Base-by-base conservation (phyloP, 2,888 invertebrate genomes). In the Parascotia fuliginaria region DNA sequence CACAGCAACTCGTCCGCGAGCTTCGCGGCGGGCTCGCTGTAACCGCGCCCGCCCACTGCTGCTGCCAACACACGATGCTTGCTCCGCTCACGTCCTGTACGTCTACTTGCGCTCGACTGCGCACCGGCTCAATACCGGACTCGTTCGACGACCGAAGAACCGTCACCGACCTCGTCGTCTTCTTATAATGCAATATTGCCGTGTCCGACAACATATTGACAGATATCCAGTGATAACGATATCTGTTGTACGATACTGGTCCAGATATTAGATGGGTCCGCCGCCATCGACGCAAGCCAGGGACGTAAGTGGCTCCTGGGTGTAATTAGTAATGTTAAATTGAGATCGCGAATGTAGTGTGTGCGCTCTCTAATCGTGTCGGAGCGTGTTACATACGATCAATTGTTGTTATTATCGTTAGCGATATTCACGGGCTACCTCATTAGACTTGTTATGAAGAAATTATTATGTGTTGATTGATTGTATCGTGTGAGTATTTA, bases 1-100 rank as follows among this genome's bases (percentile, higher is more conserved):
- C 97, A 97, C 93, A 97, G 97, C 94, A 97, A 97, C 94, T 98
- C 97, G 91, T 97, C 97, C 76, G 96, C 97, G 79, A 96, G 96
- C 92, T 97, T 97, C 92, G 97, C 97, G 76, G 96, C 96, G 81
- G 95, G 95, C 89, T 95, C 95, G 89, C 94, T 95, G 81, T 95
- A 94, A 92, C 72, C 46, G 42, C 48, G 43, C 29, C 43, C 40
- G 49, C 34, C 45, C 54, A 55, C 49, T 53, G 70, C 70, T 65
- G 65, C 49, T 61, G 70, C 70, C 66, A 50, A 65, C 40, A 34
- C 43, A 22, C 13, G 2, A 32, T 19, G 27, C 27, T 28, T 28
- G 9, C 9, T 28, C 12, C 29, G 12, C 29, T 29, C 11, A 11
- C 6, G 6, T 12, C 7, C 6, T 29, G 29, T 12, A n/a, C 0